Base-by-base conservation (phyloP, 1,140 invertebrate genomes). In the Hormaphis cornu region DNA sequence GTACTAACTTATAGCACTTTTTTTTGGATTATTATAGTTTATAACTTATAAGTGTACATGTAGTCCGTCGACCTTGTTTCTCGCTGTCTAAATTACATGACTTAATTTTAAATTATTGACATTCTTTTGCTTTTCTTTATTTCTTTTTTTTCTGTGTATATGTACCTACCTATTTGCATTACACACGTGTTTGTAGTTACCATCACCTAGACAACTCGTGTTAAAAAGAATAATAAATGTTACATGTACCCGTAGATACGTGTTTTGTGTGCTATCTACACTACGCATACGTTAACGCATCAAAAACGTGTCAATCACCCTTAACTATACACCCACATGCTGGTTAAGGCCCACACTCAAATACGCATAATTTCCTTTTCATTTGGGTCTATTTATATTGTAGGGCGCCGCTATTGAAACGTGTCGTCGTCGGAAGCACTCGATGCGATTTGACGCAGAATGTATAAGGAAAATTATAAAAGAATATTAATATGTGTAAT, bases 131-230 rank as follows among this genome's bases (percentile, higher is more conserved):
- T 40, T 14, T 24, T 61, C 46, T 20, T 20, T 22, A 28, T 30
- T 0, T n/a, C n/a, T n/a, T n/a, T n/a, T n/a, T n/a, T n/a, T n/a
- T n/a, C n/a, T n/a, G n/a, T n/a, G n/a, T n/a, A n/a, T n/a, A n/a
- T n/a, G n/a, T n/a, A n/a, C n/a, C n/a, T n/a, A n/a, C n/a, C n/a
- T 61, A 28, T 61, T 61, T 61, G 8, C 28, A 10, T 61, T 44
- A 12, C 7, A 35, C 7, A 35, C 28, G 10, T 66, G 61, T 66
- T 35, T 66, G 24, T 66, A 22, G 44, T 66, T 33, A 50, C 61
- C 35, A 66, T 66, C 61, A 66, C 61, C 61, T 66, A 50, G 61
- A 66, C 61, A 66, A 66, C 61, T 50, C 7, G 14, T 46, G 16
- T 58, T 37, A 61, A 66, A 66, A 66, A 50, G 20, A 50, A 66